Percentiles rank a stretch among this genome's conserved stretches.
phyloP scores from a whole-genome alignment of 2,888 invertebrate genomes.

The Drosophila nr. medialis region DNA sequence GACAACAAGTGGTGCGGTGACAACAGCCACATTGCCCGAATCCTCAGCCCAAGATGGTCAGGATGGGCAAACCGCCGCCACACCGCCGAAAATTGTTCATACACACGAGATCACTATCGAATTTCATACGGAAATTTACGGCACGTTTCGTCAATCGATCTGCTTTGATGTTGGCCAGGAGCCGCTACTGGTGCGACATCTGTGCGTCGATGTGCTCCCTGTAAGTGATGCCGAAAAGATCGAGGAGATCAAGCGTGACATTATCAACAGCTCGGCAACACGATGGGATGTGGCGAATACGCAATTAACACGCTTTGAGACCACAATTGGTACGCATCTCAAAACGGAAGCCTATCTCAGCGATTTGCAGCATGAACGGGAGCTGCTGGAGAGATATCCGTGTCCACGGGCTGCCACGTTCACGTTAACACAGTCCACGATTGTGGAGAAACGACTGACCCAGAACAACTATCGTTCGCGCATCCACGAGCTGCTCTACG shows the following conservation, averaged over 20 bases:
- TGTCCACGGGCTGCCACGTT: conserved; percentile 89
- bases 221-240: conserved; percentile 88
- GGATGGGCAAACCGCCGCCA: conserved; percentile 20
- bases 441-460: conserved; percentile 87
- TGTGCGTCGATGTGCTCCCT: conserved; percentile 92
- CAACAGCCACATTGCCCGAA: conserved; percentile 20
- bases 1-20: conserved; percentile 65
- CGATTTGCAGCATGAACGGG: conserved; percentile 86
- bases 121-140: conserved; percentile 90
- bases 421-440: conserved; percentile 88
- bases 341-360: conserved; percentile 85
- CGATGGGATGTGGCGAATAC: conserved; percentile 87
- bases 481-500: conserved; percentile 90
- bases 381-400: conserved; percentile 87
- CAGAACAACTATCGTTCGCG: conserved; percentile 90
- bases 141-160: conserved; percentile 91
- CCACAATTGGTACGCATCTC: conserved; percentile 86
- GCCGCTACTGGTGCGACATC: conserved; percentile 88
- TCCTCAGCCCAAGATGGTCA: conserved; percentile 16
- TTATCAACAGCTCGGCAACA: conserved; percentile 87
- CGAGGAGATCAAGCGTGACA: conserved; percentile 88
- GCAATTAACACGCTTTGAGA: conserved; percentile 86
- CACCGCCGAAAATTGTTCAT: conserved; percentile 48
- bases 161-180: conserved; percentile 90
- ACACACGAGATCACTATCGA: conserved; percentile 86